These are phyloP conservation scores for Euwallacea similis DNA, from an alignment of 1,140 invertebrate genomes.

Conservation along the genomic window DNA sequence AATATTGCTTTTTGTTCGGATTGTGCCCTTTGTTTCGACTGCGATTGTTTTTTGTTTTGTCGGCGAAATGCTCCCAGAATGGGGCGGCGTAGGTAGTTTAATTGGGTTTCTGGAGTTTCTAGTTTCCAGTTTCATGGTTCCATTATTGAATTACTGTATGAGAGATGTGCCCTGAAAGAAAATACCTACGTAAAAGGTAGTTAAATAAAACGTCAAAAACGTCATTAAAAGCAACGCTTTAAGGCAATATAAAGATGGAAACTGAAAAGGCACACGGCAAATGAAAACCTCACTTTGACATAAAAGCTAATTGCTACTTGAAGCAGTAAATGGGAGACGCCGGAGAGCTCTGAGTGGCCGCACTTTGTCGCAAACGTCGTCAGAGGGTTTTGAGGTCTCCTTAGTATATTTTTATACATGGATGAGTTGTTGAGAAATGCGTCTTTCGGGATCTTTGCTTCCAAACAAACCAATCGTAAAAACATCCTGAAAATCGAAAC, in stretches of 20 bases:
- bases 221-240: conserved; percentile 36
- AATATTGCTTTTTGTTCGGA: conserved; percentile 54
- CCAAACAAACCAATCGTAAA: too few species aligned
- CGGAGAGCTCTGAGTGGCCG: conserved; percentile 30
- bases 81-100: conserved; percentile 48
- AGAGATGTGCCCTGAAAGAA: conserved; percentile 20
- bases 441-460: not conserved
- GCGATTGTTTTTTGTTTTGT: conserved; percentile 51
- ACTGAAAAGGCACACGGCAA: conserved; percentile 33
- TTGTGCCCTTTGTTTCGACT: conserved; percentile 52
- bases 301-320: conserved; percentile 39
- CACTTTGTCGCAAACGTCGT: conserved; percentile 18
- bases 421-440: conserved; percentile 24
- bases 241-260: conserved; percentile 31
- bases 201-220: conserved; percentile 25
- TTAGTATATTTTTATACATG: conserved; percentile 37
- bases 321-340: conserved; percentile 35
- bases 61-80: conserved; percentile 17
- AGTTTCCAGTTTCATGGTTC: conserved; percentile 5
- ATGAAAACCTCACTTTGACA: conserved; percentile 38
- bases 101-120: conserved; percentile 50
- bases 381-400: conserved; percentile 18
- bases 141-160: conserved; percentile 10
- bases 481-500: too few species aligned
- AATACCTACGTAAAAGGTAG: conserved; percentile 4